phyloP scores from a whole-genome alignment of 2,113 vertebrate species.

The Macrotis lagotis region DNA sequence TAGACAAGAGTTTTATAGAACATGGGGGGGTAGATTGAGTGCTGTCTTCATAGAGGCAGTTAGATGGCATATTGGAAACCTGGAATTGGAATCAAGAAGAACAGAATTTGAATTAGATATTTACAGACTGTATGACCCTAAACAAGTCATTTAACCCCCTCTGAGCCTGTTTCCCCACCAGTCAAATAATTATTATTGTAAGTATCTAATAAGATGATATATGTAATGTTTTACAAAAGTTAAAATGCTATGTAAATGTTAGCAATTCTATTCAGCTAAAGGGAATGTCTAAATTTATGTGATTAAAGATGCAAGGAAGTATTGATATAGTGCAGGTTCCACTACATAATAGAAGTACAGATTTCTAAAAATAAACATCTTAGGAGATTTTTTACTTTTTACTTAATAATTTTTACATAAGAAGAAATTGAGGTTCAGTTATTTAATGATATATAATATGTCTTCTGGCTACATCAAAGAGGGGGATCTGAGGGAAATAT shows the following conservation, averaged over 20 bases:
- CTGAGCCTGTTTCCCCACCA: neutral
- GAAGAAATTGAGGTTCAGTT: neutral
- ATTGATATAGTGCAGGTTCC: neutral
- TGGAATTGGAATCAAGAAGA: neutral
- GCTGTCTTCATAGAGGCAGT: neutral
- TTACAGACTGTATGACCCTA: neutral
- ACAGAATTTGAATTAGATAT: neutral
- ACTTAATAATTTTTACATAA: neutral
- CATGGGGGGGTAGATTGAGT: neutral
- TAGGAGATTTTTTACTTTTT: neutral
- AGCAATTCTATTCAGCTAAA: neutral
- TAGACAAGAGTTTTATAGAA: neutral
- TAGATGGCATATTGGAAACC: neutral
- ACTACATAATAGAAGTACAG: slow-evolving; percentile 10
- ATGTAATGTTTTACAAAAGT: neutral
- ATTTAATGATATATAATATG: neutral
- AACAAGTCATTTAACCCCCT: neutral
- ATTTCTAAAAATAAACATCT: neutral
- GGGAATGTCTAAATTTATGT: neutral
- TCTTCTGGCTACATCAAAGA: neutral
- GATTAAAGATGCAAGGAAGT: neutral
- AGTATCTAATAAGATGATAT: neutral
- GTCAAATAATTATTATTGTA: neutral
- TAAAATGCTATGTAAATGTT: neutral
- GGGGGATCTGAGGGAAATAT: neutral